These are phyloP conservation scores for Euzetes globulus DNA, from an alignment of 2,888 invertebrate genomes.

Conservation along the genomic window DNA sequence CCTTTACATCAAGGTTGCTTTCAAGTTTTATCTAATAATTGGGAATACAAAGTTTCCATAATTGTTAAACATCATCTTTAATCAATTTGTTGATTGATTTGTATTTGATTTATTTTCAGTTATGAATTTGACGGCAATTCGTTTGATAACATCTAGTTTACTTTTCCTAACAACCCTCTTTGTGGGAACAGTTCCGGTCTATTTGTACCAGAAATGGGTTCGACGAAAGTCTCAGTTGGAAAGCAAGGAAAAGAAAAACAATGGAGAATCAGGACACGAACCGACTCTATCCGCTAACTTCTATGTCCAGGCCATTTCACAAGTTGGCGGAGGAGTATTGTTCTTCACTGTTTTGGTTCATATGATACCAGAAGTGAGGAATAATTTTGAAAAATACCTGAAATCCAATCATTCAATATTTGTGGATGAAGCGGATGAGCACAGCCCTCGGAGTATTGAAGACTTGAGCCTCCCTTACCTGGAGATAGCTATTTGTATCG, in stretches of 20 bases:
- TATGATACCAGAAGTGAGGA: slow-evolving; percentile 67
- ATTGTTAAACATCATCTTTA: no score
- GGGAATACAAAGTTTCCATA: no score
- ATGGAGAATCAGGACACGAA: neutral
- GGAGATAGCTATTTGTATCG: slow-evolving; percentile 63
- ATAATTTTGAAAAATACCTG: slow-evolving; percentile 52
- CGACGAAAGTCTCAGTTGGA: neutral
- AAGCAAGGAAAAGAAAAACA: neutral
- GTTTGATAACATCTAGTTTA: neutral
- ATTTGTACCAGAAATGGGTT: slow-evolving; percentile 18
- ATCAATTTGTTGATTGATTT: no score
- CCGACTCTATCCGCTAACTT: neutral
- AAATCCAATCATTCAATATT: neutral
- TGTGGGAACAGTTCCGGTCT: slow-evolving; percentile 34
- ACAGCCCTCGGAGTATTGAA: slow-evolving; percentile 14
- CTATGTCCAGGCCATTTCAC: slow-evolving; percentile 27
- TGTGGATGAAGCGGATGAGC: slow-evolving; percentile 47
- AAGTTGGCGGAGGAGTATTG: slow-evolving; percentile 70
- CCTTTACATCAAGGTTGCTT: no score
- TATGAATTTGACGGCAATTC: neutral
- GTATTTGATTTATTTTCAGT: neutral
- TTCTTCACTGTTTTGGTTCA: slow-evolving; percentile 73
- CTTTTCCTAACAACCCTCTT: slow-evolving; percentile 32
- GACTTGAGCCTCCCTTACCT: slow-evolving; percentile 57
- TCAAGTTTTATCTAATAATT: no score